phyloP scores from a whole-genome alignment of 1,140 invertebrate species.

The Paralvinella palmiformis region DNA sequence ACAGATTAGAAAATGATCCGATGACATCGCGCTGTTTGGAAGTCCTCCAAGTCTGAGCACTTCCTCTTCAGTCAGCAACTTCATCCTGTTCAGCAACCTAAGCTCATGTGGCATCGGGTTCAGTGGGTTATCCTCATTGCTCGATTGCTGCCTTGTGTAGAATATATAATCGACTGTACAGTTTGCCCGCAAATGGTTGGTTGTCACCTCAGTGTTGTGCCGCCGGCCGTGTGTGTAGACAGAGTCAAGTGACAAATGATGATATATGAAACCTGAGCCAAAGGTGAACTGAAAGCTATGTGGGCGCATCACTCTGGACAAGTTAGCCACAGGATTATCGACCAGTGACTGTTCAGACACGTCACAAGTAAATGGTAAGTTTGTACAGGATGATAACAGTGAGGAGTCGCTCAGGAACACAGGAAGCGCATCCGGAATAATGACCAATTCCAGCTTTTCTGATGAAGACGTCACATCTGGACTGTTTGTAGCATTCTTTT shows the following conservation, averaged over 20 bases:
- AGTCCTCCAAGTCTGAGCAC: conserved; percentile 58
- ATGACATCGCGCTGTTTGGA: conserved; percentile 68
- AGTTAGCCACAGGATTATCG: no score
- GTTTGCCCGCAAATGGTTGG: conserved; percentile 29
- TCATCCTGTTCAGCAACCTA: not conserved
- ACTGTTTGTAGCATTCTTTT: no score
- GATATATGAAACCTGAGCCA: conserved; percentile 26
- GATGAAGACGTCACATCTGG: no score
- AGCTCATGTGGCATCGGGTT: not conserved
- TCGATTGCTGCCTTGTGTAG: conserved; percentile 24
- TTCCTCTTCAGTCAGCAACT: conserved; percentile 58
- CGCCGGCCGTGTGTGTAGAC: conserved; percentile 33
- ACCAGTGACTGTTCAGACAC: no score
- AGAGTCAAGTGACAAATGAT: conserved; percentile 44
- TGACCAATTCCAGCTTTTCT: no score
- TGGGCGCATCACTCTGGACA: no score
- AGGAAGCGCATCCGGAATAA: no score
- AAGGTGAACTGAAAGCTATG: not conserved
- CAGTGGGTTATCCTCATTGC: not conserved
- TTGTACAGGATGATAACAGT: no score
- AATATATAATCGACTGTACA: conserved; percentile 49
- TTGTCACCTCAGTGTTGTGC: conserved; percentile 31
- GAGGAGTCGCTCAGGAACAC: no score
- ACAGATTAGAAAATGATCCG: conserved; percentile 62
- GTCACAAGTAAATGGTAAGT: no score